Conservation (phyloP, 2,888 invertebrate species). For the Gymnoscelis rufifasciata region DNA sequence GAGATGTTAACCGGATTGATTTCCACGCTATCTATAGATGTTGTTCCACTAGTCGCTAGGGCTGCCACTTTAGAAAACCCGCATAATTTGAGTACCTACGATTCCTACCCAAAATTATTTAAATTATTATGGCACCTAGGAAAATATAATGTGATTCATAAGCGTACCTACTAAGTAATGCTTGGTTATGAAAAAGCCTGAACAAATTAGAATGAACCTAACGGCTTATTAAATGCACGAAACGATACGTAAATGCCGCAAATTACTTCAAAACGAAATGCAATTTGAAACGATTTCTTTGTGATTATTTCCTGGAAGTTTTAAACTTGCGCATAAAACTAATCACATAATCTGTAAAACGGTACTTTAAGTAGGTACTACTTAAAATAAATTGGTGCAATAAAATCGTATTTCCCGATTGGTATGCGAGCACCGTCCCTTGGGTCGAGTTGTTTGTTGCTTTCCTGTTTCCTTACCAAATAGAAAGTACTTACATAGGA, state of each 20-base stretch:
- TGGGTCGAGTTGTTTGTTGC: constrained; percentile 45
- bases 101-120: too few relatives aligned
- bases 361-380: constrained; percentile 28
- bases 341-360: constrained; percentile 23
- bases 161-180: too few relatives aligned
- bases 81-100: too few relatives aligned
- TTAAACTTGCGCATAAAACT: constrained; percentile 15
- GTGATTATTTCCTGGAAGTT: constrained; percentile 6
- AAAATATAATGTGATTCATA: too few relatives aligned
- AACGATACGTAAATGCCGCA: too few relatives aligned
- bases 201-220: too few relatives aligned
- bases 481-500: constrained; percentile 35
- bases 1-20: background rate
- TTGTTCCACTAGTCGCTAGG: background rate
- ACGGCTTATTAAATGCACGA: too few relatives aligned
- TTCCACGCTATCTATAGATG: too few relatives aligned
- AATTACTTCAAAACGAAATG: too few relatives aligned
- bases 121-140: too few relatives aligned
- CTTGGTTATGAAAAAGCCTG: too few relatives aligned
- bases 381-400: constrained; percentile 20
- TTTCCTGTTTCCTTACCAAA: constrained; percentile 56
- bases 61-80: too few relatives aligned
- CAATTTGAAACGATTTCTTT: constrained; percentile 1
- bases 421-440: constrained; percentile 49
- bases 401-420: constrained; percentile 47